Base-by-base conservation (phyloP, 2,113 vertebrate genomes). In the Pangasianodon gigas region DNA sequence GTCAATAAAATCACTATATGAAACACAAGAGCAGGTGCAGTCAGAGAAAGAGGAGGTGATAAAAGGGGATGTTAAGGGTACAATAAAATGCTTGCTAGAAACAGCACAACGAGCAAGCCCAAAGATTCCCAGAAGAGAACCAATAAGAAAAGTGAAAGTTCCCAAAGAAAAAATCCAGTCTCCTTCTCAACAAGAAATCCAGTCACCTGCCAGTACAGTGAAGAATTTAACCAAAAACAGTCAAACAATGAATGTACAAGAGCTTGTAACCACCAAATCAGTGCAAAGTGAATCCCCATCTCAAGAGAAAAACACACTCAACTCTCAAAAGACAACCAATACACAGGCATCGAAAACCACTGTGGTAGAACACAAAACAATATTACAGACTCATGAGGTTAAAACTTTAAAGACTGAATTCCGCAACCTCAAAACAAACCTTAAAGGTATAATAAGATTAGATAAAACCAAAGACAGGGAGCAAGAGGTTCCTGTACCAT, bases 11-110 rank as follows among this genome's bases (percentile, higher is more conserved):
- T 95, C 94, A 37, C 90, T 94, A 69, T 95, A 95, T 84, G 95
- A 95, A 62, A 91, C 87, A 19, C 96, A 95, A 88, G 95, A 93
- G 87, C 94, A 96, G 92, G 92, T 82, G 79, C 94, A 93, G 91
- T 60, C 86, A 77, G 95, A 96, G 87, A 96, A 94, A 91, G 95
- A 96, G 82, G 94, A 96, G 87, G 94, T 95, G 85, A 93, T 95
- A 92, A 95, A 94, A 89, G 96, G 95, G 82, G 96, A 95, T 44
- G 95, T 95, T 74, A 96, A 96, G 94, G 95, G 95, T 41, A 95
- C 94, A 0, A 95, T 96, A 92, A 97, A 96, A 92, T 95, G 96
- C 18, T 91, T 96, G 90, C 14, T 96, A 94, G 95, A 96, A 94
- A 96, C 94, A 54, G 95, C 96, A 60, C 95, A 96, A 85, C 94